Evolutionary conservation across 1,140 invertebrate species (phyloP).

Genomic region (Teleopsis dalmanni): DNA sequence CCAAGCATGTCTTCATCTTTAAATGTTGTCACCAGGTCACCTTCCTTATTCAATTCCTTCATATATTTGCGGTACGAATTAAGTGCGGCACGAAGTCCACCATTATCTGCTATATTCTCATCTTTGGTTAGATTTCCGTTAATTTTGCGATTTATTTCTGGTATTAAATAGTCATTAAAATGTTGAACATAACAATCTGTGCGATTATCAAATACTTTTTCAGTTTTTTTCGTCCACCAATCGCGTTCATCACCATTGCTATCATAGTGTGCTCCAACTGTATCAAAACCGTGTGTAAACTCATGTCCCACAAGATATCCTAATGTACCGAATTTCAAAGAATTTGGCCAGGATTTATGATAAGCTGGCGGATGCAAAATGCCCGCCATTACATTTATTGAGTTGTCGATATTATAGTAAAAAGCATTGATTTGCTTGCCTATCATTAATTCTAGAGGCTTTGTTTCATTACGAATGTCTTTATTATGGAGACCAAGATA

Average conservation of each 20-base stretch:
- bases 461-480: constrained; percentile 16
- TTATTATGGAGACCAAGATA: constrained; percentile 22
- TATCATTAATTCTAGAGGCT: constrained; percentile 26
- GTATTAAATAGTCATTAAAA: constrained; percentile 47
- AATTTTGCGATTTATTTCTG: constrained; percentile 48
- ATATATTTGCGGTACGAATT: constrained; percentile 60
- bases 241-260: constrained; percentile 14
- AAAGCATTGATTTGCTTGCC: constrained; percentile 37
- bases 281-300: constrained; percentile 35
- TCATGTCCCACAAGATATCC: constrained; percentile 36
- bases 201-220: constrained; percentile 36
- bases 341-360: constrained; percentile 48
- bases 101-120: constrained; percentile 74
- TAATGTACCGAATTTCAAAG: constrained; percentile 32
- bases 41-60: constrained; percentile 44
- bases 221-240: constrained; percentile 40
- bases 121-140: constrained; percentile 57
- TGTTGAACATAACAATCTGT: constrained; percentile 69
- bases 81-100: constrained; percentile 79
- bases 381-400: constrained; percentile 57
- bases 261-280: constrained; percentile 21
- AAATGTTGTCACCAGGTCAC: too few species aligned
- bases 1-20: constrained; percentile 65
- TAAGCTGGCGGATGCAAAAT: constrained; percentile 92
- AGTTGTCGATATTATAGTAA: constrained; percentile 36